These are phyloP conservation scores for Galerucella nymphaeae DNA, from an alignment of 2,888 invertebrate species.

Conservation along the genomic window DNA sequence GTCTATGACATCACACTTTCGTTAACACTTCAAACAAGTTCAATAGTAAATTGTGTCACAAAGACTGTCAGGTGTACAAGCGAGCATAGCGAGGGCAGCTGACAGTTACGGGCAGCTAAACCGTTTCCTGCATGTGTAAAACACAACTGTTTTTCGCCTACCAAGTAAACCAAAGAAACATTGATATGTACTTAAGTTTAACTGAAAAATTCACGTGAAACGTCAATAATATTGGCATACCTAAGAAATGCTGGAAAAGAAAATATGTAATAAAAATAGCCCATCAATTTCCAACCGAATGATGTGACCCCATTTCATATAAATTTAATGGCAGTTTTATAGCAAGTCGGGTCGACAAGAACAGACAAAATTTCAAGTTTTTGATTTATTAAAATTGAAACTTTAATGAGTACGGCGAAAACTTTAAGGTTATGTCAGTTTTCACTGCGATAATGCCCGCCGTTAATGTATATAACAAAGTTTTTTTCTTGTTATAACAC, in stretches of 20 bases:
- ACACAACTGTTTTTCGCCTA: too few relatives aligned
- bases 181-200: too few relatives aligned
- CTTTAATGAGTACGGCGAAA: constrained; percentile 34
- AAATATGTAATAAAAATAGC: not conserved
- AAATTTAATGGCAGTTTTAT: constrained; percentile 19
- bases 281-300: constrained; percentile 4
- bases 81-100: too few relatives aligned
- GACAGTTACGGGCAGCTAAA: too few relatives aligned
- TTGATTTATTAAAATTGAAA: constrained; percentile 37
- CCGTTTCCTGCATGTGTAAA: too few relatives aligned
- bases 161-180: too few relatives aligned
- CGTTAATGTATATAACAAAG: constrained; percentile 33
- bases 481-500: constrained; percentile 25
- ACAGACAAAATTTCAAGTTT: constrained; percentile 30
- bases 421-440: constrained; percentile 31
- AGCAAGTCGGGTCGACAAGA: constrained; percentile 10
- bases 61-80: too few relatives aligned
- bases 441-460: constrained; percentile 25
- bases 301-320: constrained; percentile 24
- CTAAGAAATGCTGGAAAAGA: not conserved
- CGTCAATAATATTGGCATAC: not conserved
- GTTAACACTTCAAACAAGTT: too few relatives aligned
- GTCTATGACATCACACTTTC: too few relatives aligned
- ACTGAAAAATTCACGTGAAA: too few relatives aligned
- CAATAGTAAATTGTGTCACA: too few relatives aligned